These are phyloP conservation scores for Phalacrocorax aristotelis DNA, from an alignment of 2,113 vertebrate species.

Conservation along the genomic window DNA sequence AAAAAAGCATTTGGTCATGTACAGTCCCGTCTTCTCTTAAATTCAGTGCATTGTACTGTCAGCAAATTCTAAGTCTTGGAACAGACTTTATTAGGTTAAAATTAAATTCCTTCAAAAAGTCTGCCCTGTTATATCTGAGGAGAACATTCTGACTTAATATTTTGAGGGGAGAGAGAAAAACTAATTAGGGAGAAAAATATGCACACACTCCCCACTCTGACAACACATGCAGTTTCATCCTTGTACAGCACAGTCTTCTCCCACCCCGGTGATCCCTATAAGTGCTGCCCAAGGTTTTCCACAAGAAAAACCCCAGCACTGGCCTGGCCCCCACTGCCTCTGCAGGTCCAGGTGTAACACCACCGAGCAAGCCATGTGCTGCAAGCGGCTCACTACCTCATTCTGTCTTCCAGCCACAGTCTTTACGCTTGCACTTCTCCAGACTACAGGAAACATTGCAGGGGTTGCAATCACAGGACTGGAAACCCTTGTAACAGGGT, in stretches of 20 bases:
- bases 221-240: not conserved
- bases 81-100: slow-evolving; percentile 64
- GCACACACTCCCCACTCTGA: not conserved
- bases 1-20: not conserved
- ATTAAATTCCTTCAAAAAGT: slow-evolving; percentile 55
- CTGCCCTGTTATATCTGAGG: slow-evolving; percentile 52
- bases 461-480: not conserved
- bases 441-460: not conserved
- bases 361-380: accelerated
- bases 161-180: not conserved
- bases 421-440: not conserved
- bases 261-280: accelerated
- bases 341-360: too few relatives aligned
- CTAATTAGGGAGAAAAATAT: not conserved
- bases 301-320: accelerated
- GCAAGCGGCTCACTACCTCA: accelerated
- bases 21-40: not conserved
- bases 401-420: not conserved
- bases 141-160: slow-evolving; percentile 64
- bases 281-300: not conserved
- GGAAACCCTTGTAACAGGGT: accelerated
- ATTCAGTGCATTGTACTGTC: not conserved
- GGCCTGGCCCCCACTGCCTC: not conserved
- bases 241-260: accelerated
- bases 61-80: slow-evolving; percentile 52